A percentile compares a stretch with the other conserved stretches of the same genome.
phyloP scores from a whole-genome alignment of 1,140 invertebrate species.

The Drosophila murphyi region DNA sequence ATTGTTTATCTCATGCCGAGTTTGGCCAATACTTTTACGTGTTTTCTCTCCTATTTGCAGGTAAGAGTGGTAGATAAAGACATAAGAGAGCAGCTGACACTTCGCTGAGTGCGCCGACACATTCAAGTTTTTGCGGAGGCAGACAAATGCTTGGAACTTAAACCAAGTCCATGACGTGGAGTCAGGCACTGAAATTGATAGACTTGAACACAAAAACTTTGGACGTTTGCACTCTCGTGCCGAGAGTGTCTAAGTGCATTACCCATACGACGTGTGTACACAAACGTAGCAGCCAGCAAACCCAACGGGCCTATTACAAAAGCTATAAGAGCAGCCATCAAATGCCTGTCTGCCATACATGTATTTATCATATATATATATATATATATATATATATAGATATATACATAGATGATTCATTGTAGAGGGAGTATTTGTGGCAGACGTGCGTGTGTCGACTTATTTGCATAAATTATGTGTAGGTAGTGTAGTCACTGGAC shows the following conservation, averaged over 20 bases:
- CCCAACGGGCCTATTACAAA: constrained; percentile 66
- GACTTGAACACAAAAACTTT: constrained; percentile 60
- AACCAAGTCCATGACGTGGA: constrained; percentile 23
- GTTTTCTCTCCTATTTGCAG: constrained; percentile 30
- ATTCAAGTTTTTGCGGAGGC: background rate
- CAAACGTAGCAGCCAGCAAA: constrained; percentile 29
- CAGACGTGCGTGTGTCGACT: constrained; percentile 53
- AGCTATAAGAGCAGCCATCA: constrained; percentile 47
- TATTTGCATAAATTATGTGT: constrained; percentile 73
- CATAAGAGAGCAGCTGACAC: background rate
- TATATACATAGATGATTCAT: no score
- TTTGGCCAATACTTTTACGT: constrained; percentile 6
- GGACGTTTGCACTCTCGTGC: constrained; percentile 18
- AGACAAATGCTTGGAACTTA: constrained; percentile 43
- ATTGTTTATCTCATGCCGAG: constrained; percentile 36
- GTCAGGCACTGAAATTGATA: constrained; percentile 59
- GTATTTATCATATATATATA: no score
- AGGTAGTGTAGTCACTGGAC: constrained; percentile 6
- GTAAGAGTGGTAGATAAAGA: constrained; percentile 30
- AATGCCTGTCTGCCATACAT: constrained; percentile 69
- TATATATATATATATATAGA: no score
- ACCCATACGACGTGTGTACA: constrained; percentile 45
- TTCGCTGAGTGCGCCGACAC: constrained; percentile 1
- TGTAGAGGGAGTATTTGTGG: constrained; percentile 12
- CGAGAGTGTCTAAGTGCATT: constrained; percentile 53